These are phyloP conservation scores for Hippoglossus hippoglossus DNA, from an alignment of 2,797 vertebrate species.

Conservation along the genomic window DNA sequence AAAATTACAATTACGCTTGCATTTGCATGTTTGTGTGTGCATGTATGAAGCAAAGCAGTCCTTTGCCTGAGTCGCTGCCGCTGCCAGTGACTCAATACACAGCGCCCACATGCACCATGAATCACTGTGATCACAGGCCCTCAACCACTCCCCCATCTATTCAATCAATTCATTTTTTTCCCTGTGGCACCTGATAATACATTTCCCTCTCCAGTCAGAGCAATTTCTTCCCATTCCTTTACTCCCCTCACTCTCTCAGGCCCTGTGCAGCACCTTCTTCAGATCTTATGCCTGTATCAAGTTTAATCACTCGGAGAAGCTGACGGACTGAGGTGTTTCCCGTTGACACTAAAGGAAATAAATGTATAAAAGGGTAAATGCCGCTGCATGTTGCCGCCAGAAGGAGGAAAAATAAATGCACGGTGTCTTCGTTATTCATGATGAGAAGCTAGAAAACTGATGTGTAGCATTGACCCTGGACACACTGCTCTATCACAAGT, in stretches of 20 bases:
- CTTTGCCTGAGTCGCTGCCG: conserved; percentile 31
- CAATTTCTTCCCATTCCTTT: conserved; percentile 63
- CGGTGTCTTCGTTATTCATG: background rate
- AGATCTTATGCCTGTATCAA: conserved; percentile 22
- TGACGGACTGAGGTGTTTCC: conserved; percentile 13
- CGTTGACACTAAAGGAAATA: too few relatives aligned
- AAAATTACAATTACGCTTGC: background rate
- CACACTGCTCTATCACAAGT: conserved; percentile 8
- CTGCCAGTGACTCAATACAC: conserved; percentile 58
- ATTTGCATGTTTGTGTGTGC: background rate
- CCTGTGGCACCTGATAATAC: conserved; percentile 55
- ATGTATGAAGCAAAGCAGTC: conserved; percentile 14
- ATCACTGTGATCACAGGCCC: conserved; percentile 66
- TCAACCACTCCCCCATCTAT: conserved; percentile 64
- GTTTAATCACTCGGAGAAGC: conserved; percentile 15
- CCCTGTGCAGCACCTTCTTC: conserved; percentile 17
- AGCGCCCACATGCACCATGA: conserved; percentile 67
- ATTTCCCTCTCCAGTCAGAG: conserved; percentile 54
- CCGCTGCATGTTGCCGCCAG: background rate
- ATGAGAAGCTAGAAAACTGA: background rate
- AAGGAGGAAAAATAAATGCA: conserved; percentile 14
- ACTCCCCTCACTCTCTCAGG: conserved; percentile 35
- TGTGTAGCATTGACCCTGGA: conserved; percentile 9
- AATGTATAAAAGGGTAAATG: conserved; percentile 5
- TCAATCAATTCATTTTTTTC: conserved; percentile 66